A percentile compares a stretch with the other conserved stretches of the same genome.
Evolutionary conservation across 2,888 invertebrate species (phyloP).

Genomic region (Tineola bisselliella): DNA sequence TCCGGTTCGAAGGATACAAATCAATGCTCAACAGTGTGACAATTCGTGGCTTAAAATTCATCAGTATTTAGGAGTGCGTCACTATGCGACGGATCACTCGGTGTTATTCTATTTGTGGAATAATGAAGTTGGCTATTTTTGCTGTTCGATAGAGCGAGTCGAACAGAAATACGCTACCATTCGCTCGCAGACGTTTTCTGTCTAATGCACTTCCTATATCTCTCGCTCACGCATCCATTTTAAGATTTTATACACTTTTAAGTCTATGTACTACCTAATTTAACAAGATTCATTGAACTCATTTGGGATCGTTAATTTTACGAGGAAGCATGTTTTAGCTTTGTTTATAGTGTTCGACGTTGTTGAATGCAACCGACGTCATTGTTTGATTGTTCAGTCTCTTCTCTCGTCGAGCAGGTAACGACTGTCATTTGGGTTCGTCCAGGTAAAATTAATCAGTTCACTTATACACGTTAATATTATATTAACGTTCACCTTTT

Average conservation of each 20-base stretch:
- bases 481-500: no score
- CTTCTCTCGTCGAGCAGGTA: not conserved
- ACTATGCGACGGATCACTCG: constrained; percentile 33
- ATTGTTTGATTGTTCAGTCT: not conserved
- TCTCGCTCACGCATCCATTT: constrained; percentile 7
- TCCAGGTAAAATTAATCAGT: not conserved
- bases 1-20: not conserved
- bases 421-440: not conserved
- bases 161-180: constrained; percentile 8
- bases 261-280: constrained; percentile 1
- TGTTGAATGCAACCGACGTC: not conserved
- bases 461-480: not conserved
- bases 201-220: constrained; percentile 13
- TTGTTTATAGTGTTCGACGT: not conserved
- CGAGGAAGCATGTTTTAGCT: not conserved
- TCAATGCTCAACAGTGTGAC: not conserved
- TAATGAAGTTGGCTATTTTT: constrained; percentile 47
- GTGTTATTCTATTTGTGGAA: constrained; percentile 44
- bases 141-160: constrained; percentile 12
- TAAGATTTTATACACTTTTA: constrained; percentile 3
- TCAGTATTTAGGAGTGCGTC: constrained; percentile 2
- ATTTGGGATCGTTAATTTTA: constrained; percentile 4
- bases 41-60: not conserved
- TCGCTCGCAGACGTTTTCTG: constrained; percentile 12
- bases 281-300: constrained; percentile 6